These are phyloP conservation scores for Halcyon senegalensis DNA, from an alignment of 2,113 vertebrate species.

Conservation along the genomic window DNA sequence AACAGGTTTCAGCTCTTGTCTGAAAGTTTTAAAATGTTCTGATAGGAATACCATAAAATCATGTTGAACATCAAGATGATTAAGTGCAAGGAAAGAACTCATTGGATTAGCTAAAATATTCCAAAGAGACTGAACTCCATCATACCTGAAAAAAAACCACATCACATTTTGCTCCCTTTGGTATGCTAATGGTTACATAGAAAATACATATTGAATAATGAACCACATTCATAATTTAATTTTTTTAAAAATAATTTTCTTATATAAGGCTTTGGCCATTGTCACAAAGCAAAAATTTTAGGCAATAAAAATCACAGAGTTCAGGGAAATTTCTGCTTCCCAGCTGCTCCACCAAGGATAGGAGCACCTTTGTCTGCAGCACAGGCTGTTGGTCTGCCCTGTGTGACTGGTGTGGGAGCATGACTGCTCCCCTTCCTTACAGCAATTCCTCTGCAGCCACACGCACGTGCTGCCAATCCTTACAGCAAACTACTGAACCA, in stretches of 20 bases:
- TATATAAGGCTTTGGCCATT: neutral
- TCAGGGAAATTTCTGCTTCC: neutral
- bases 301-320: neutral
- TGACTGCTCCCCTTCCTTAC: neutral
- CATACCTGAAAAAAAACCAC: slow-evolving; percentile 82
- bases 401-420: neutral
- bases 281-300: neutral
- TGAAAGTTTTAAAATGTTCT: slow-evolving; percentile 56
- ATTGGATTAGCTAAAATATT: slow-evolving; percentile 87
- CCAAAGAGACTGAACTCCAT: slow-evolving; percentile 97
- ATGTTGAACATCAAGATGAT: neutral
- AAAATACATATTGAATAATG: neutral
- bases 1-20: slow-evolving; percentile 93
- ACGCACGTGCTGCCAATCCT: neutral
- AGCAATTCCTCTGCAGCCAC: neutral
- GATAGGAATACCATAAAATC: neutral
- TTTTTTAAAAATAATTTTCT: neutral
- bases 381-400: neutral
- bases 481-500: neutral
- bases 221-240: too few relatives aligned
- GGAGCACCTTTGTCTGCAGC: too few relatives aligned
- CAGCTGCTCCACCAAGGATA: neutral
- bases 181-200: neutral
- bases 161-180: neutral
- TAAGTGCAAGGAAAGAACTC: neutral